Evolutionary conservation across 2,888 invertebrate species (phyloP), one percentile per base, ranked within the genome.

Genomic region (Sinotaia quadrata): DNA sequence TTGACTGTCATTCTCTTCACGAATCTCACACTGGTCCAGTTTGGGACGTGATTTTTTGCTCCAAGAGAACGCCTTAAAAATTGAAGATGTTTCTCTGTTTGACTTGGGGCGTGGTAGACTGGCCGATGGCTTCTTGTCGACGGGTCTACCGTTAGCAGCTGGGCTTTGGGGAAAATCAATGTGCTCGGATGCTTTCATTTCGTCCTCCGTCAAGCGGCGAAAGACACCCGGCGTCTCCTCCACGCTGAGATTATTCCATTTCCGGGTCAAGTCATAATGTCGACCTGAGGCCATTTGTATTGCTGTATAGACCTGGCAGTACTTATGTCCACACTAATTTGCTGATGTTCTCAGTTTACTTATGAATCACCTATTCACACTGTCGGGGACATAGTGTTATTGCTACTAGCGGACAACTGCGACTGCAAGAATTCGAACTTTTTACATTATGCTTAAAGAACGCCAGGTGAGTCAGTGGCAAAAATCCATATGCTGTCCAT

Each of bases 31-130:
- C 31, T 33, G 31, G n/a, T 4, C 1, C 49, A 61, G 51, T 12
- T 61, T 54, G 37, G 65, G 56, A n/a, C 65, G 52, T 8, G 65
- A 56, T 34, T 65, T 65, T 33, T 54, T 54, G 41, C 65, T 56
- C 65, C 65, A 65, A 36, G 65, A 52, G 41, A 65, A 56, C 12
- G 56, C 54, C 10, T 29, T 56, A 47, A 56, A 65, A 24, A 56
- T n/a, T 2, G 65, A 65, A n/a, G 54, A 44, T 15, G 47, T 15
- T 54, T 65, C 54, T 36, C 36, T 24, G 37, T 52, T 18, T 27
- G 34, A 36, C 18, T 65, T 65, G n/a, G 41, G n/a, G 12, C 65
- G 65, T 29, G 65, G 65, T 44, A 65, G 31, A 18, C 65, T 65
- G 31, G 56, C 65, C 18, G 65, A 65, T 12, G 12, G 33, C 12